Base-by-base conservation (phyloP, 1,140 invertebrate genomes). In the Ooceraea biroi region DNA sequence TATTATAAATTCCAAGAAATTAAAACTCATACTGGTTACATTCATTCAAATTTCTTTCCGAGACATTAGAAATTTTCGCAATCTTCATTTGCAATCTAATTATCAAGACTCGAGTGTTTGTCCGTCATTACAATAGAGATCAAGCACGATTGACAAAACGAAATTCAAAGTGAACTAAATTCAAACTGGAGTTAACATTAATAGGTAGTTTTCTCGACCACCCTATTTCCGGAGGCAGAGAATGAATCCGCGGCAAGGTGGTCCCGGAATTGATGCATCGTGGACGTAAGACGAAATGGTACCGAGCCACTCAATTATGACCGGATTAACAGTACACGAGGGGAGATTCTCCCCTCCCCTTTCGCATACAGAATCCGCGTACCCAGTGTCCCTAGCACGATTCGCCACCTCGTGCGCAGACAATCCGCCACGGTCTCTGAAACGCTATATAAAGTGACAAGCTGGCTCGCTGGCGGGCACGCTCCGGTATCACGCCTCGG, bases 371-470 rank as follows among this genome's bases (percentile, higher is more conserved):
- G 86, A 89, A 87, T 88, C 85, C 57, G 85, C 76, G 58, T 87
- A 87, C 82, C 84, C 80, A 83, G 68, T 84, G 74, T 90, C 89
- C 89, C 87, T 90, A 87, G 76, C 87, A 83, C 89, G 85, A 69
- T 89, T 78, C 86, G 85, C 87, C 85, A 86, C 85, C 85, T 87
- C 89, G 86, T 91, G 88, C 87, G 86, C 88, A 83, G 84, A 88
- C 84, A 83, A 89, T 88, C 88, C 84, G 65, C 78, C 66, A 85
- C 87, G 88, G 89, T 89, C 90, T 91, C 88, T 92, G 85, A 92
- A 92, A 89, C 82, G 84, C 92, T 93, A 93, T 94, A 94, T 93
- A 94, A 93, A 93, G 91, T 93, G 89, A 91, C 7, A 93, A 93
- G 87, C 65, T 80, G 65, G 48, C 50, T 71, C 36, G 27, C 22